phyloP scores from a whole-genome alignment of 2,113 vertebrate species.

The Ctenodactylus gundi region DNA sequence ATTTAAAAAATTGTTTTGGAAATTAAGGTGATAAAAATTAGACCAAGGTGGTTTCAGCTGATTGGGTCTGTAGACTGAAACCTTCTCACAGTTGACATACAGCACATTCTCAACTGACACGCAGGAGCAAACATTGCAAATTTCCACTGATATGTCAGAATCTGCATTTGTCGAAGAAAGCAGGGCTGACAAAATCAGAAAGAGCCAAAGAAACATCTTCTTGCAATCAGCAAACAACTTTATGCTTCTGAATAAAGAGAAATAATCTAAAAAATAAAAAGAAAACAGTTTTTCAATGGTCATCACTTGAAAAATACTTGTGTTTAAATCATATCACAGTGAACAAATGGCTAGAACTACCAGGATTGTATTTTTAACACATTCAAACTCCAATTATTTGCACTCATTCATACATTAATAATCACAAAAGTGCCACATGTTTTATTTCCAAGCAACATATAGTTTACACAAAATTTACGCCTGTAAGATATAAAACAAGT shows the following conservation, averaged over 20 bases:
- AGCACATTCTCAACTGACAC: conserved; percentile 98
- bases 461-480: neutral
- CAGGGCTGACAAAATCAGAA: conserved; percentile 93
- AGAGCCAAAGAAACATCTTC: conserved; percentile 98
- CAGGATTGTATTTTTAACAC: neutral
- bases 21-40: conserved; percentile 97
- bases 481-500: neutral
- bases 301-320: conserved; percentile 65
- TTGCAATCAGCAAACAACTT: conserved; percentile 91
- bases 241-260: conserved; percentile 87
- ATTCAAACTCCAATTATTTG: neutral
- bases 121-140: conserved; percentile 97
- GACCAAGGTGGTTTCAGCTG: conserved; percentile 95
- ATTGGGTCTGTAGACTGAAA: conserved; percentile 96
- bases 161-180: conserved; percentile 90
- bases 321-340: conserved; percentile 66
- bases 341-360: conserved; percentile 15
- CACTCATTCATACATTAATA: neutral
- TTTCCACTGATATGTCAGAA: conserved; percentile 93
- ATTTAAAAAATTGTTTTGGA: conserved; percentile 97
- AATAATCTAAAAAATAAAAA: conserved; percentile 87
- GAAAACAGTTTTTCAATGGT: conserved; percentile 82
- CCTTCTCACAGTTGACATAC: conserved; percentile 98
- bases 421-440: neutral
- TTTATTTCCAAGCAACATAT: neutral